Evolutionary conservation across 2,113 vertebrate genomes (phyloP).

Genomic region (Psittacara wagleri): DNA sequence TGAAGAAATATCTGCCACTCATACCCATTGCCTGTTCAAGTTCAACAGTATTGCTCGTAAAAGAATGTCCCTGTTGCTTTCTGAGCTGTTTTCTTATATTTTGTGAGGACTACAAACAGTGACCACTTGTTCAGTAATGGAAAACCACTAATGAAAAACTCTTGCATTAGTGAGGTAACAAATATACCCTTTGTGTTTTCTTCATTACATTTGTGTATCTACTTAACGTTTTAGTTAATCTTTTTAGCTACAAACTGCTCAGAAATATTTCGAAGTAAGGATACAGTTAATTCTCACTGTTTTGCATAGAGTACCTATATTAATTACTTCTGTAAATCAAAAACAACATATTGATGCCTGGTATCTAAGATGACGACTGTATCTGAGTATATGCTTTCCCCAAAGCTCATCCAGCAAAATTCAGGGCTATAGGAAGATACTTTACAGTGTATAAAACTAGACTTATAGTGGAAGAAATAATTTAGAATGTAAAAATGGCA

Average conservation of each 20-base stretch:
- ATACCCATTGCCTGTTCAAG: background rate
- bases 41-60: background rate
- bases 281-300: background rate
- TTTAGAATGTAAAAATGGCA: background rate
- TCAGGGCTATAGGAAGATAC: background rate
- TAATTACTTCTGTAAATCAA: background rate
- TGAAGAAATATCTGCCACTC: background rate
- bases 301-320: background rate
- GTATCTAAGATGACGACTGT: background rate
- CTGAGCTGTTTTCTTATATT: background rate
- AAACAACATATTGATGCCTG: background rate
- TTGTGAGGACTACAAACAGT: background rate
- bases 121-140: background rate
- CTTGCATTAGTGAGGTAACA: background rate
- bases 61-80: background rate
- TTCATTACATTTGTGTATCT: background rate
- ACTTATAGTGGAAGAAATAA: background rate
- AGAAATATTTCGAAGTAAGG: background rate
- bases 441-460: background rate
- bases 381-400: background rate
- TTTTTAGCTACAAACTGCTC: background rate
- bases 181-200: background rate
- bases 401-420: background rate
- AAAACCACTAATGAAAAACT: background rate
- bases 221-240: rapidly evolving